A percentile compares a stretch with the other conserved stretches of the same genome.
Conservation (phyloP, 2,888 invertebrate species). For the Lepeophtheirus nordmannii region DNA sequence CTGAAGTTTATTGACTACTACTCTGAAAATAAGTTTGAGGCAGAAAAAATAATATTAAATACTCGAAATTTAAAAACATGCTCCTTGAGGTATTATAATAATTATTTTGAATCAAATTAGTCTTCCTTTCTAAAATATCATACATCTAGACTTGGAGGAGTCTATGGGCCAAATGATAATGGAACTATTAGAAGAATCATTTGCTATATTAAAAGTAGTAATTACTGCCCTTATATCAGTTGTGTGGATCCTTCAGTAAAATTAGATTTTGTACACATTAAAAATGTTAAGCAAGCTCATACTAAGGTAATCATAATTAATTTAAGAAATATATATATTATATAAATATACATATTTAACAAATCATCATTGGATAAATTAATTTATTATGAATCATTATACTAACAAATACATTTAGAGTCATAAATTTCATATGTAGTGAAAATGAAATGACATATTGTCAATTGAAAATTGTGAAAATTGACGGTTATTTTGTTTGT, state of each 20-base stretch:
- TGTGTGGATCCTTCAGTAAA: neutral
- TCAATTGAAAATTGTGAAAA: too few species aligned
- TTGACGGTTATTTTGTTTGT: too few species aligned
- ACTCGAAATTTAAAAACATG: neutral
- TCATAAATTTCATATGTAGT: too few species aligned
- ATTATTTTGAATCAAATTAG: neutral
- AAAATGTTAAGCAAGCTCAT: slow-evolving; percentile 18
- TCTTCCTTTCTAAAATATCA: neutral
- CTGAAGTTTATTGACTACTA: slow-evolving; percentile 4
- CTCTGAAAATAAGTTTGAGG: slow-evolving; percentile 12
- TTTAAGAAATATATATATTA: too few species aligned
- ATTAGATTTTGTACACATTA: slow-evolving; percentile 18
- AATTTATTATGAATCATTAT: too few species aligned
- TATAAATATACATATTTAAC: too few species aligned
- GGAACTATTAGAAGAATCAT: neutral
- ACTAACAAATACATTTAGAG: too few species aligned
- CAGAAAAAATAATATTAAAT: slow-evolving; percentile 6
- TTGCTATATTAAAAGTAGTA: neutral
- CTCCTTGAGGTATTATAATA: neutral
- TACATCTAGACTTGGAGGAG: slow-evolving; percentile 13
- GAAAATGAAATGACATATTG: too few species aligned
- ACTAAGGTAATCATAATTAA: slow-evolving; percentile 7
- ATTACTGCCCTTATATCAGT: neutral
- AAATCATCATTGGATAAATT: too few species aligned
- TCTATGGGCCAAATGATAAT: slow-evolving; percentile 9